Percentiles rank a stretch among this genome's conserved stretches.
Conservation (phyloP, 2,797 vertebrate genomes). For the Glossophaga mutica region DNA sequence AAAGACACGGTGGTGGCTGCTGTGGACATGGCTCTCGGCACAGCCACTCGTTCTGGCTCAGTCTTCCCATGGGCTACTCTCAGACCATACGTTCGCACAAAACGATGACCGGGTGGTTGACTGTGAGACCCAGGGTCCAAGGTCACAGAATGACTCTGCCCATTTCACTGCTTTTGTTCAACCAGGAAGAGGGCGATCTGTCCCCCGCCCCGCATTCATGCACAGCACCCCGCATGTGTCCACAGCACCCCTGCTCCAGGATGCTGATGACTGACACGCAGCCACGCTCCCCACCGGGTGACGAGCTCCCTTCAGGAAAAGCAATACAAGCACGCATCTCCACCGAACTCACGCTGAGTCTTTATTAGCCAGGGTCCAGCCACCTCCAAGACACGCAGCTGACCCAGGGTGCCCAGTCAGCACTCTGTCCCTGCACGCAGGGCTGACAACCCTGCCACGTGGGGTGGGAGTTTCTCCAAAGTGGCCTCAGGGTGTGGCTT, state of each 20-base stretch:
- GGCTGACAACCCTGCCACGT: accelerated
- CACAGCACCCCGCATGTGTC: background rate
- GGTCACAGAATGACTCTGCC: background rate
- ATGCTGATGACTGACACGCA: too few relatives aligned
- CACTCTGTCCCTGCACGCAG: accelerated
- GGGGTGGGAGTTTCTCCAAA: background rate
- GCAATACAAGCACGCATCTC: background rate
- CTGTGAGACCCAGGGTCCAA: background rate
- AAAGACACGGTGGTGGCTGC: background rate
- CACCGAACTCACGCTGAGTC: background rate
- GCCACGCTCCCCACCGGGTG: accelerated
- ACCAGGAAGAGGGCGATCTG: background rate
- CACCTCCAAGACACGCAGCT: background rate
- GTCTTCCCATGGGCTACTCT: background rate
- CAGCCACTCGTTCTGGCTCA: background rate
- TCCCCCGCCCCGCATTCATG: background rate
- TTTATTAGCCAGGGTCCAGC: conserved; percentile 49
- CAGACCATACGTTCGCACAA: too few relatives aligned
- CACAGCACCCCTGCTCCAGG: accelerated
- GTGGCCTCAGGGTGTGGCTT: background rate
- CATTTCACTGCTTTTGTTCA: background rate
- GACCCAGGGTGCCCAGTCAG: background rate
- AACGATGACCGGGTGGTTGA: too few relatives aligned
- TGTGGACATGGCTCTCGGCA: background rate
- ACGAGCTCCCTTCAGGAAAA: background rate